Base-by-base conservation (phyloP, 2,888 invertebrate genomes). In the Drosophila greeni region DNA sequence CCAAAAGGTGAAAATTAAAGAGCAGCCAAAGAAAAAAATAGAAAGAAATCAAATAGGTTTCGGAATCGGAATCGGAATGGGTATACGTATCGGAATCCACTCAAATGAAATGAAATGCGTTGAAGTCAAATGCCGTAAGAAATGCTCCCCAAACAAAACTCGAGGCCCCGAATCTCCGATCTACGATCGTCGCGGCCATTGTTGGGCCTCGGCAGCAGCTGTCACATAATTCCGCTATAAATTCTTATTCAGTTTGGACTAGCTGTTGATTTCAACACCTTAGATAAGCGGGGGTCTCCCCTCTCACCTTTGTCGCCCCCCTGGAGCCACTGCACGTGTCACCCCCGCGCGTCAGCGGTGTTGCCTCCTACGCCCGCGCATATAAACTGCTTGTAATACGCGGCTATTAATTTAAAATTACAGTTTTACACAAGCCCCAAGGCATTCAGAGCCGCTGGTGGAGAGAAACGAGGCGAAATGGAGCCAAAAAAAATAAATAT, bases 221-320 rank as follows among this genome's bases (percentile, higher is more conserved):
- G 82, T 82, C 87, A 84, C 80, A 85, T 84, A 84, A 85, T 81
- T 86, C 84, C 82, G 73, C 79, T 82, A 82, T 82, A 86, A 85
- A 82, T 83, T 85, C 81, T 79, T 76, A 82, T 79, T 74, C 75
- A 84, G 77, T 75, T 82, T 69, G 74, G 76, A 70, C 79, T 81
- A 84, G 86, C 81, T 84, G 79, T 74, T 78, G 77, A 79, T 82
- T 85, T 86, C 86, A 85, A 86, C 87, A 85, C 84, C 84, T 85
- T 72, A 57, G 80, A 80, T 72, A 79, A 76, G 55, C 42, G 59
- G 14, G 31, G 9, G 18, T 4, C 29, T 4, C 20, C 20, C 20
- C 29, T 23, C 53, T 18, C 23, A 31, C 33, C 33, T 20, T 29
- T 29, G 23, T 24, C n/a, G n/a, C 16, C 43, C 53, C 31, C 8